These are phyloP conservation scores for Emys orbicularis DNA, from an alignment of 2,797 vertebrate species.

Conservation along the genomic window DNA sequence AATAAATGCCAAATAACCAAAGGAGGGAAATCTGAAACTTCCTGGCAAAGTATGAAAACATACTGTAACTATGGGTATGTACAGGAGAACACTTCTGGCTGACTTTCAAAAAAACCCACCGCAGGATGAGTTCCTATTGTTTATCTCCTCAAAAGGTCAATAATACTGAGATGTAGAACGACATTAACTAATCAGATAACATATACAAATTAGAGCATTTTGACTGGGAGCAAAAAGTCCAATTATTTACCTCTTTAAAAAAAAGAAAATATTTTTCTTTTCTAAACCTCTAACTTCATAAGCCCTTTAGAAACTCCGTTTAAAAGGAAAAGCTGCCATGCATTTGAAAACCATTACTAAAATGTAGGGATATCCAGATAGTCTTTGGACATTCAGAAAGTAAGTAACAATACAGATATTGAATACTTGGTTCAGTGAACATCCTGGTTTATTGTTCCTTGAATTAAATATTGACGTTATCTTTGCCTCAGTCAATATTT, in stretches of 20 bases:
- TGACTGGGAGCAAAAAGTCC: conserved; percentile 3
- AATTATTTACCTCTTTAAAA: conserved; percentile 19
- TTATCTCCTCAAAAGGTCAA: background rate
- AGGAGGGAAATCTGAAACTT: background rate
- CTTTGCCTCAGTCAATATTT: background rate
- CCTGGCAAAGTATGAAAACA: background rate
- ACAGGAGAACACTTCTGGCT: background rate
- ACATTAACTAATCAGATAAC: background rate
- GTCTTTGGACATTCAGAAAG: background rate
- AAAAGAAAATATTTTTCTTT: conserved; percentile 17
- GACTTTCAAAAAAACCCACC: background rate
- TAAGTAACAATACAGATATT: background rate
- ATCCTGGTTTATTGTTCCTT: background rate
- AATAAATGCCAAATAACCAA: background rate
- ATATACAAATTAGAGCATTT: background rate
- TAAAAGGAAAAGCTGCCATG: background rate
- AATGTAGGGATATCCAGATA: background rate
- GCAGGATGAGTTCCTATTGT: background rate
- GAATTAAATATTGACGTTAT: background rate
- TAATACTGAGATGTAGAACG: background rate
- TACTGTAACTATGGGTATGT: background rate
- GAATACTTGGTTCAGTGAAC: conserved; percentile 5
- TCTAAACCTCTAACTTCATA: conserved; percentile 16
- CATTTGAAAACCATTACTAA: background rate
- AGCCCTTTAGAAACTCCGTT: background rate